Percentiles rank a stretch among this genome's conserved stretches.
phyloP scores from a whole-genome alignment of 2,113 vertebrate species.

The Rhabdornis inornatus region DNA sequence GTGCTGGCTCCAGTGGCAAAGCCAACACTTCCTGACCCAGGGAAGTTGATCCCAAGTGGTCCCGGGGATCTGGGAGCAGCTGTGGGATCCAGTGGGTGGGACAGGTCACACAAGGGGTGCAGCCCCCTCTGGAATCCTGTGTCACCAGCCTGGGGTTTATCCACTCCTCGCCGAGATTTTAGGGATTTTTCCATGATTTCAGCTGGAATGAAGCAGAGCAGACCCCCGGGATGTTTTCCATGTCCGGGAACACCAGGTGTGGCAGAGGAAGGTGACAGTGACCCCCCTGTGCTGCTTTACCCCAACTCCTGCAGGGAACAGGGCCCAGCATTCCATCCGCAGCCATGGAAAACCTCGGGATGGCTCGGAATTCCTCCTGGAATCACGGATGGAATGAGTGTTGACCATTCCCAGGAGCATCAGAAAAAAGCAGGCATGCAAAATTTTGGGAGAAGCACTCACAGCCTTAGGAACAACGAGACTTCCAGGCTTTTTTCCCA shows the following conservation, averaged over 20 bases:
- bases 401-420: accelerated
- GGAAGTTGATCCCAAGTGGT: accelerated
- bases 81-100: neutral
- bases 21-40: accelerated
- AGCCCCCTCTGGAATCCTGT: accelerated
- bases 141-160: accelerated
- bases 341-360: accelerated
- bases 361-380: neutral
- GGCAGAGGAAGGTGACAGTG: accelerated
- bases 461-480: accelerated
- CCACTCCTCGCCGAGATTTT: neutral
- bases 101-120: neutral
- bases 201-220: neutral
- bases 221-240: neutral
- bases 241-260: accelerated
- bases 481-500: neutral
- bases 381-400: accelerated
- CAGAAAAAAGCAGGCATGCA: neutral
- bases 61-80: neutral
- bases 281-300: accelerated
- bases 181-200: accelerated
- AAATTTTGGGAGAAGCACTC: neutral
- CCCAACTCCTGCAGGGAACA: accelerated
- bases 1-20: accelerated
- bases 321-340: neutral